Conservation (phyloP, 2,797 vertebrate species). For the Acanthurus leucopareius region DNA sequence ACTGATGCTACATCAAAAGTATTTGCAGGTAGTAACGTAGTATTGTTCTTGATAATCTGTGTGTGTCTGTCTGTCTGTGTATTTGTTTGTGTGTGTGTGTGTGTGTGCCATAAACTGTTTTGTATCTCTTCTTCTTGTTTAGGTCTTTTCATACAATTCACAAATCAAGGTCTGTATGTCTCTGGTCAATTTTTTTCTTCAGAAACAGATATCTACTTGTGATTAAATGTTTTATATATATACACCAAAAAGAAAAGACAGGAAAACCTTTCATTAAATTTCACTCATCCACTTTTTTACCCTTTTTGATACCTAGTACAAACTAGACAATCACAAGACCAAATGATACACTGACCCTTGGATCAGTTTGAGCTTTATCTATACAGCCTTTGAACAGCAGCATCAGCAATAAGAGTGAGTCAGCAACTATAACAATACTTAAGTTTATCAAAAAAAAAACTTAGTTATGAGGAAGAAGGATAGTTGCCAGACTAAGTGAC, state of each 20-base stretch:
- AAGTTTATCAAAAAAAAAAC: background rate
- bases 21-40: constrained; percentile 31
- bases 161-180: background rate
- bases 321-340: too few species aligned
- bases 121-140: background rate
- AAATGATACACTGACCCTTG: too few species aligned
- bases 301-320: too few species aligned
- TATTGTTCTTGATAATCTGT: constrained; percentile 36
- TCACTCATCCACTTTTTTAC: too few species aligned
- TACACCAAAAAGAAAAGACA: too few species aligned
- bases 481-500: background rate
- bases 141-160: background rate
- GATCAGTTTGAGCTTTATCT: too few species aligned
- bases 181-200: background rate
- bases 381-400: background rate
- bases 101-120: background rate
- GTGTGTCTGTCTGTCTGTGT: background rate
- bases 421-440: background rate
- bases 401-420: too few species aligned
- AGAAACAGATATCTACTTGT: too few species aligned
- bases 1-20: constrained; percentile 54
- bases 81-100: background rate
- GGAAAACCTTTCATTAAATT: too few species aligned
- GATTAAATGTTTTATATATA: too few species aligned
- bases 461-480: background rate